Evolutionary conservation across 2,888 invertebrate genomes (phyloP).

Genomic region (Lordiphosa andalusiaca): DNA sequence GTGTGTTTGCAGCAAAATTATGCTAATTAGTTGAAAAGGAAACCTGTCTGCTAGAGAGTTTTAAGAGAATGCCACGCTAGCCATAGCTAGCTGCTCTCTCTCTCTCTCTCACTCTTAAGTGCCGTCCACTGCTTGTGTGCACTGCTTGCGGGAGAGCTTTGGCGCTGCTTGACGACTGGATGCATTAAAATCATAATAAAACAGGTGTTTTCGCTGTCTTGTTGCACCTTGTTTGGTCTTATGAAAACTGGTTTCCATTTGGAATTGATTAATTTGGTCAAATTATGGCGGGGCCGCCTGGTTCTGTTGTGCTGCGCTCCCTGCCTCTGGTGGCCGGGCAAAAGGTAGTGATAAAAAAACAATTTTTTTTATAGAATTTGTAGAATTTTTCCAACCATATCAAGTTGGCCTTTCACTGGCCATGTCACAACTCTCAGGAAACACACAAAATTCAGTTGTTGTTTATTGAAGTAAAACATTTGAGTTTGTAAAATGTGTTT

Average conservation of each 20-base stretch:
- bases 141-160: constrained; percentile 36
- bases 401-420: neutral
- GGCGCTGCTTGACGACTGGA: neutral
- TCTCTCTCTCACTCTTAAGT: neutral
- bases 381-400: neutral
- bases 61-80: neutral
- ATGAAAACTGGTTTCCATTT: constrained; percentile 42
- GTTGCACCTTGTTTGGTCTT: constrained; percentile 25
- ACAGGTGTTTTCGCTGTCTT: constrained; percentile 30
- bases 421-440: neutral
- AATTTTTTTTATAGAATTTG: neutral
- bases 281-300: constrained; percentile 30
- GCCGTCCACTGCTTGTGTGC: constrained; percentile 13
- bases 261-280: constrained; percentile 49
- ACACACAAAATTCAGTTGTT: neutral
- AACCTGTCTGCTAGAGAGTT: constrained; percentile 38
- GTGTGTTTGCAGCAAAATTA: constrained; percentile 43
- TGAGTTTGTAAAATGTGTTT: constrained; percentile 11
- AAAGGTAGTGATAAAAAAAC: constrained; percentile 38
- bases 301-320: constrained; percentile 54
- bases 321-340: constrained; percentile 33
- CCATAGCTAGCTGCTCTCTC: too few relatives aligned
- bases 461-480: neutral
- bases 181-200: constrained; percentile 13
- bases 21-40: constrained; percentile 59